Evolutionary conservation across 2,797 vertebrate genomes (phyloP).

Genomic region (Poecilia wingei): DNA sequence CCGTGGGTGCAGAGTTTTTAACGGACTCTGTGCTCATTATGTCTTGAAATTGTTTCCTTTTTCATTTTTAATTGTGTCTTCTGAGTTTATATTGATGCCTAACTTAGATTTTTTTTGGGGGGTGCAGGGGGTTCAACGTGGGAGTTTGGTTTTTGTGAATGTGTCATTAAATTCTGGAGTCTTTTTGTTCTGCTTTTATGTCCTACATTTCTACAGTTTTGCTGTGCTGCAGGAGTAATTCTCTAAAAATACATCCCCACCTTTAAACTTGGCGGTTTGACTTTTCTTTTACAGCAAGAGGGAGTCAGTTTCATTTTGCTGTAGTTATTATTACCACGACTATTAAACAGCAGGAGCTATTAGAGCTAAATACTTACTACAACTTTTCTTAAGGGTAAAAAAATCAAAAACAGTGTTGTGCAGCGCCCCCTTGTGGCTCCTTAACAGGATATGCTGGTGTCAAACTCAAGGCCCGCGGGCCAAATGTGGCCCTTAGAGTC

Average conservation of each 20-base stretch:
- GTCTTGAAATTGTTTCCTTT: neutral
- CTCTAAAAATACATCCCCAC: slow-evolving; percentile 40
- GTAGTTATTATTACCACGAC: neutral
- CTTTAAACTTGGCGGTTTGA: slow-evolving; percentile 38
- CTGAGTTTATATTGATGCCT: neutral
- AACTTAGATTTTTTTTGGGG: neutral
- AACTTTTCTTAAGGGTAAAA: neutral
- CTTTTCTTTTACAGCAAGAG: slow-evolving; percentile 17
- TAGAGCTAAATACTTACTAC: neutral
- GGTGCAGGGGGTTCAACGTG: neutral
- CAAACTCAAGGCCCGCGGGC: too few relatives aligned
- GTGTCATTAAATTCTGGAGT: neutral
- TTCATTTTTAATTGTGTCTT: neutral
- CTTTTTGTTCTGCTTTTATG: neutral
- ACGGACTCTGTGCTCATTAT: neutral
- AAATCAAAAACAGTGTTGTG: neutral
- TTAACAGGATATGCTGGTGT: neutral
- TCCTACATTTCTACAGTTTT: slow-evolving; percentile 5
- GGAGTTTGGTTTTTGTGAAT: neutral
- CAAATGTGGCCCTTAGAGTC: too few relatives aligned
- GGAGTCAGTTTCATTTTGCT: neutral
- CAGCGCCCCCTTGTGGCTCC: slow-evolving; percentile 1
- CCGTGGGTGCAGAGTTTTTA: slow-evolving; percentile 3
- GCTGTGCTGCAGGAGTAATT: slow-evolving; percentile 1
- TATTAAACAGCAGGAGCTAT: neutral